A percentile compares a stretch with the other conserved stretches of the same genome.
Evolutionary conservation across 1,140 invertebrate genomes (phyloP).

Genomic region (Ostrea denselamellosa): DNA sequence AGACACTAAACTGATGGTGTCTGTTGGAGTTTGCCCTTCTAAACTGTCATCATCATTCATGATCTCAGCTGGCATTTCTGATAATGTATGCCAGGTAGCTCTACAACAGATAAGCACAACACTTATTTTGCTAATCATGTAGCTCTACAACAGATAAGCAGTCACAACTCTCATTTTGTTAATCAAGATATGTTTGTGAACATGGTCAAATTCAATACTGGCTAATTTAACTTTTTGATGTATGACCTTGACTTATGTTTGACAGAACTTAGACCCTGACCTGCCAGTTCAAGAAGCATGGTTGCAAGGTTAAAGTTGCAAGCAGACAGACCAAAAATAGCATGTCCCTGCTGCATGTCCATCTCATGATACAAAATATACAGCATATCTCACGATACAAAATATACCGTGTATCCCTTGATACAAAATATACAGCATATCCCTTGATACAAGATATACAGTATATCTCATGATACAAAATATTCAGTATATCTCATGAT

Average conservation of each 20-base stretch:
- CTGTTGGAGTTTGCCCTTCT: not conserved
- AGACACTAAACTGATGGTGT: not conserved
- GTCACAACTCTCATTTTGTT: too few species aligned
- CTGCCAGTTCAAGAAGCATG: too few species aligned
- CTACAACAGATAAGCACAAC: not conserved
- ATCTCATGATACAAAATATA: not conserved
- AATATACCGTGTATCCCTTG: not conserved
- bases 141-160: not conserved
- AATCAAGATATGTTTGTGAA: too few species aligned
- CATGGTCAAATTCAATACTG: too few species aligned
- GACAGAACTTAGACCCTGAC: too few species aligned
- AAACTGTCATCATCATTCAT: constrained; percentile 5
- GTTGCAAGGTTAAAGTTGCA: too few species aligned
- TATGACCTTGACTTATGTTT: too few species aligned
- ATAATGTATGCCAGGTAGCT: not conserved
- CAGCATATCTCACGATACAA: not conserved
- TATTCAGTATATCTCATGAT: not conserved
- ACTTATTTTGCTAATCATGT: too few species aligned
- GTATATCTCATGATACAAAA: not conserved
- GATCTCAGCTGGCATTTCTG: not conserved
- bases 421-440: not conserved
- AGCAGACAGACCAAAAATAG: too few species aligned
- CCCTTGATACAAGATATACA: too few species aligned
- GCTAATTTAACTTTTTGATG: too few species aligned
- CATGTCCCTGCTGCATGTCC: not conserved